Evolutionary conservation across 2,113 vertebrate species (phyloP), one percentile per base, ranked within the genome.

Genomic region (Scytalopus superciliaris): DNA sequence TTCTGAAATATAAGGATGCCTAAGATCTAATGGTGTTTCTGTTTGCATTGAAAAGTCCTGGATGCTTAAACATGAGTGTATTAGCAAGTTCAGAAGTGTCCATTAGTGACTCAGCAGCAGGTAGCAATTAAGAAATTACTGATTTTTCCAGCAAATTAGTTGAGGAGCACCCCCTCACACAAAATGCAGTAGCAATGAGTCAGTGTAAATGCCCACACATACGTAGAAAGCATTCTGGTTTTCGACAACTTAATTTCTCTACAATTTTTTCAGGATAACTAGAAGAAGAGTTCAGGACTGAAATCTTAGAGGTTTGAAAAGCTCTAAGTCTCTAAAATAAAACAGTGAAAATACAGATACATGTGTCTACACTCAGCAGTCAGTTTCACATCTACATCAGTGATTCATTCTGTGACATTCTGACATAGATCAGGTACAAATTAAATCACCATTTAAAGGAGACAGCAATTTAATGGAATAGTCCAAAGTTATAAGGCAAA

Each of bases 181-280:
- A 70, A 69, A 74, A 70, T 28, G 39, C 27, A 21, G 40, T 53
- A 49, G 45, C 78, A 87, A 19, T 57, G n/a, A 47, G 35, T 70
- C 9, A 52, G 6, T 2, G 0, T 9, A 6, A 23, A 11, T 14
- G 7, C 23, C 19, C 31, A 12, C 19, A 23, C 10, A 24, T 5
- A 12, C 13, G 21, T 5, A 64, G 5, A 59, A 12, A 74, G 13
- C 21, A 52, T 77, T 69, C 68, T 79, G 69, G 14, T 17, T 84
- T 69, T 45, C 35, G 22, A 59, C 18, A 7, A 49, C 47, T 33
- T 57, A 16, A 75, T 63, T 93, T 69, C 12, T 70, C 13, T 49
- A 28, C 7, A 5, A 3, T 23, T 70, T 70, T 91, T 70, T 69
- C 50, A 44, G 35, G 13, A 55, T 59, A 83, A 60, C 69, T 56